Percentiles rank a stretch among this genome's conserved stretches.
phyloP scores from a whole-genome alignment of 64 coral and sea anemone genomes.

The Actinia equina region DNA sequence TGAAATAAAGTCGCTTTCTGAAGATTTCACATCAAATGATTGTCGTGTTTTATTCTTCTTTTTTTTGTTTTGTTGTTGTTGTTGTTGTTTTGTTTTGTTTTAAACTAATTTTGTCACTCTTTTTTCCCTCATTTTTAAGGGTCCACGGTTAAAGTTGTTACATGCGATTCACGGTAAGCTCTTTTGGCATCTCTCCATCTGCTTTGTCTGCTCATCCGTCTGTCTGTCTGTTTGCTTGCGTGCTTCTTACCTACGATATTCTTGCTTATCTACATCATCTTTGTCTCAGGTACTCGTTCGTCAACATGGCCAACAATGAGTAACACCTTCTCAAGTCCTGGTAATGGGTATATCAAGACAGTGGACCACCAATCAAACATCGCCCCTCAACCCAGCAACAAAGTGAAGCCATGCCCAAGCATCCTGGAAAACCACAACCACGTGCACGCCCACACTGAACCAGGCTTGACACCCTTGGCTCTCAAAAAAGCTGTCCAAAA shows the following conservation, averaged over 20 bases:
- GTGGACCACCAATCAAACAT: not conserved
- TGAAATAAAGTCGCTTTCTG: no score
- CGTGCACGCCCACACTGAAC: conserved; percentile 45
- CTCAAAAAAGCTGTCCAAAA: conserved; percentile 59
- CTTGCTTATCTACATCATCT: not conserved
- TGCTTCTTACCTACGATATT: not conserved
- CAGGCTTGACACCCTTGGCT: conserved; percentile 54
- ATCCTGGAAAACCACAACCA: conserved; percentile 78
- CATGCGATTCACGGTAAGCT: conserved; percentile 68
- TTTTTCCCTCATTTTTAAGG: conserved; percentile 10
- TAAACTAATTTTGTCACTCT: not conserved
- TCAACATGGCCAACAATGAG: conserved; percentile 26
- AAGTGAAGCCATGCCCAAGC: conserved; percentile 28
- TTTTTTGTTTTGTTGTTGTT: no score
- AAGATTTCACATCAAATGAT: not conserved
- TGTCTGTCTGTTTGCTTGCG: not conserved
- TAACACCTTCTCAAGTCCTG: conserved; percentile 30
- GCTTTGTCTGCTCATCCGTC: not conserved
- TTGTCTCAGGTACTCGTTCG: conserved; percentile 30
- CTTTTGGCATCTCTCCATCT: not conserved
- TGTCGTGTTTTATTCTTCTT: not conserved
- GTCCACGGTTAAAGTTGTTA: conserved; percentile 90
- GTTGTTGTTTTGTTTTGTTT: no score
- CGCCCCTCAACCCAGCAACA: not conserved
- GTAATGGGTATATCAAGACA: conserved; percentile 46